Evolutionary conservation across 2,888 invertebrate genomes (phyloP).

Genomic region (Chrysopilus asiliformis): DNA sequence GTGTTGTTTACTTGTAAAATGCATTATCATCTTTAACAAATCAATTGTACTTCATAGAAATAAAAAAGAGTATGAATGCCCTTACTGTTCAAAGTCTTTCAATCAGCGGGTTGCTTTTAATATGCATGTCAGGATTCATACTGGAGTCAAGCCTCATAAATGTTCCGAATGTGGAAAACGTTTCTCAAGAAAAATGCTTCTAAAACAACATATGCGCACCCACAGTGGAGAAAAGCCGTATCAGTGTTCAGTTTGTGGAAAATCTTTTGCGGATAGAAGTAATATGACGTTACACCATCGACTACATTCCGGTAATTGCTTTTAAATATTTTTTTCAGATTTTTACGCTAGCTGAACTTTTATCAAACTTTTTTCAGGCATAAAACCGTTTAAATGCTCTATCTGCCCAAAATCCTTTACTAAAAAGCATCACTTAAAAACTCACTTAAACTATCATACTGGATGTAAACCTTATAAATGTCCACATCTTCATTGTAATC

Average conservation of each 20-base stretch:
- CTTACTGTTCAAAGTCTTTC: slow-evolving; percentile 69
- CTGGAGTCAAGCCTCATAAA: slow-evolving; percentile 66
- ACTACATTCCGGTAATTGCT: slow-evolving; percentile 50
- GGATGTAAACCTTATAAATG: slow-evolving; percentile 71
- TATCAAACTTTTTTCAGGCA: no score
- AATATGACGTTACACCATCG: slow-evolving; percentile 74
- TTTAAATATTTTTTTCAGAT: slow-evolving; percentile 2
- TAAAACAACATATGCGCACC: slow-evolving; percentile 70
- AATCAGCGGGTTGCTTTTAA: slow-evolving; percentile 79
- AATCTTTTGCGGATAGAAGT: slow-evolving; percentile 70
- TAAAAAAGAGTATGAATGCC: slow-evolving; percentile 67
- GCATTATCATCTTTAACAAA: no score
- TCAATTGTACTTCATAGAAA: slow-evolving; percentile 40
- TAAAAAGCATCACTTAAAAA: slow-evolving; percentile 73
- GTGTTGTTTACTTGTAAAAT: no score
- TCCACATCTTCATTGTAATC: slow-evolving; percentile 49
- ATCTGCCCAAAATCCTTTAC: slow-evolving; percentile 59
- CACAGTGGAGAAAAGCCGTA: slow-evolving; percentile 71
- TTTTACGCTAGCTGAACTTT: no score
- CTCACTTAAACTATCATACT: slow-evolving; percentile 73
- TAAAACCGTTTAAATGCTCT: slow-evolving; percentile 58
- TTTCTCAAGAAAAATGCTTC: slow-evolving; percentile 72
- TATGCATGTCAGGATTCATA: slow-evolving; percentile 74
- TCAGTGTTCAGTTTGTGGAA: slow-evolving; percentile 65
- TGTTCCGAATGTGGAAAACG: slow-evolving; percentile 65